phyloP scores from a whole-genome alignment of 2,797 vertebrate genomes.

The Sciurus vulgaris region DNA sequence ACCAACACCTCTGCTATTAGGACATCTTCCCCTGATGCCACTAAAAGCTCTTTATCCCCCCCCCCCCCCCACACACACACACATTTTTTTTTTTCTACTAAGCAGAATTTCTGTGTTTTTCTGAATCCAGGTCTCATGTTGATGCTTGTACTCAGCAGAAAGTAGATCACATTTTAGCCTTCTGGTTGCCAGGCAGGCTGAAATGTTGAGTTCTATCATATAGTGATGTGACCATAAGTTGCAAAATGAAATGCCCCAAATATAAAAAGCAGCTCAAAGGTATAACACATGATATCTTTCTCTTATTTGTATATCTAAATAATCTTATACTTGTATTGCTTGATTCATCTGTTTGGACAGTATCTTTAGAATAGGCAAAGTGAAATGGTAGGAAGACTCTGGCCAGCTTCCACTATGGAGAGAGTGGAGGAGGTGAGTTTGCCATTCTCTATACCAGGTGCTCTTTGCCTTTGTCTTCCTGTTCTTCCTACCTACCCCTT shows the following conservation, averaged over 20 bases:
- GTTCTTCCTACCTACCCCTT: neutral
- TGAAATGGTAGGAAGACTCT: neutral
- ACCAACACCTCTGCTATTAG: neutral
- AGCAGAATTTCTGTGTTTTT: neutral
- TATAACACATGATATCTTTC: neutral
- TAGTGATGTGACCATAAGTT: neutral
- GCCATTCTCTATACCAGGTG: neutral
- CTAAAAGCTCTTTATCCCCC: neutral
- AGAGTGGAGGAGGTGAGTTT: accelerated
- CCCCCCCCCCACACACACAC: too few species aligned
- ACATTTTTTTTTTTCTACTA: neutral
- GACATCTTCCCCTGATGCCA: neutral
- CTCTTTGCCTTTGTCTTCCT: neutral
- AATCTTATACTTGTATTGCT: neutral
- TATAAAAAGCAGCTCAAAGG: neutral
- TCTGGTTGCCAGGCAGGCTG: neutral
- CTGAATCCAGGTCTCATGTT: neutral
- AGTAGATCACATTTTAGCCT: neutral
- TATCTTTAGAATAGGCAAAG: neutral
- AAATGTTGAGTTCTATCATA: neutral
- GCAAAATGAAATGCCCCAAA: neutral
- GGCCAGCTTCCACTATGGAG: too few species aligned
- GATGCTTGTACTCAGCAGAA: neutral
- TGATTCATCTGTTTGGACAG: neutral
- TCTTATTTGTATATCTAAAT: neutral